Conservation (phyloP, 2,797 vertebrate species). For the Cuculus canorus region DNA sequence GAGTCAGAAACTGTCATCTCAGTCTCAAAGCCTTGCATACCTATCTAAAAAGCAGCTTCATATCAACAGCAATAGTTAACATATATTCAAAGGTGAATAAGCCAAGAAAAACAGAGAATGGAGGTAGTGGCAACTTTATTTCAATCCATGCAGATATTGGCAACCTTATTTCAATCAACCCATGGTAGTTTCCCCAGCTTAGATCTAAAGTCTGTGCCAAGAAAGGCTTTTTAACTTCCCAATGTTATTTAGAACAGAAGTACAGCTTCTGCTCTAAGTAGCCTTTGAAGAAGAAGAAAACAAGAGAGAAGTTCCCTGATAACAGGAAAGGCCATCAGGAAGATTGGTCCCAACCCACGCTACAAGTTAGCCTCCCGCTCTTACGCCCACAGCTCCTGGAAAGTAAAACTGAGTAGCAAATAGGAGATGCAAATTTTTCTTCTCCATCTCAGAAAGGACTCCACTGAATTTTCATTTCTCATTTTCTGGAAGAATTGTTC, state of each 20-base stretch:
- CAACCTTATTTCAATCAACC: neutral
- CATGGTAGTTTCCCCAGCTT: neutral
- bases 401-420: neutral
- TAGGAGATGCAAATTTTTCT: neutral
- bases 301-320: neutral
- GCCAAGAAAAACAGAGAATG: neutral
- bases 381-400: neutral
- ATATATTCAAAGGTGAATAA: neutral
- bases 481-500: neutral
- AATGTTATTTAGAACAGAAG: neutral
- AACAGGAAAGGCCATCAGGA: neutral
- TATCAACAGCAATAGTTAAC: neutral
- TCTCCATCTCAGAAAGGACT: neutral
- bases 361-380: neutral
- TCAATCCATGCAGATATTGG: neutral
- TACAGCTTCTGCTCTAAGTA: neutral
- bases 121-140: neutral
- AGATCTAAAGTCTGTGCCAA: neutral
- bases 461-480: neutral
- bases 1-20: neutral
- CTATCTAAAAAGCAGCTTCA: neutral
- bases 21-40: neutral
- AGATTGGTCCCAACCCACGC: neutral
- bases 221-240: neutral
- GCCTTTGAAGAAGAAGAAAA: neutral